Conservation (phyloP, 2,113 vertebrate species). For the Paraplagusia blochii region DNA sequence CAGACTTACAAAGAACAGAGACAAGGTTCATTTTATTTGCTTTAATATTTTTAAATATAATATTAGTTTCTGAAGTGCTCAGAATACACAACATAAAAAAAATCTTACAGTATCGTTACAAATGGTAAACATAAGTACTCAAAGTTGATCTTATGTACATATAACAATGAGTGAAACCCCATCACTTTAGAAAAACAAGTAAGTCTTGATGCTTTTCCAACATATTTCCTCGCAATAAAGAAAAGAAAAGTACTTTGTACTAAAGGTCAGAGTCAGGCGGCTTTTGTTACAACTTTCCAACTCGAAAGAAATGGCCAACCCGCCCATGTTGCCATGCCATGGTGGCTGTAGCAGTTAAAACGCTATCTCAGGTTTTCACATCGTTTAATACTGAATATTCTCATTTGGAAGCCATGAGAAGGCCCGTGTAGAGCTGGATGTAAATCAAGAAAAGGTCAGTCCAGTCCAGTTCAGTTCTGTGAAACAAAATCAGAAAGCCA, state of each 20-base stretch:
- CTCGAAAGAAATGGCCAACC: slow-evolving; percentile 72
- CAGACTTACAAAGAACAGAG: slow-evolving; percentile 48
- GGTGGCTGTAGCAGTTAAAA: slow-evolving; percentile 85
- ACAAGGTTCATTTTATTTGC: slow-evolving; percentile 73
- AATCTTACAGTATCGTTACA: slow-evolving; percentile 94
- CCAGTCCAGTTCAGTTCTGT: slow-evolving; percentile 63
- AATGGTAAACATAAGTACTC: slow-evolving; percentile 98
- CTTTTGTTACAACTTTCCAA: slow-evolving; percentile 76
- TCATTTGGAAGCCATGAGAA: slow-evolving; percentile 82
- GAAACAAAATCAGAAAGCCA: slow-evolving; percentile 64
- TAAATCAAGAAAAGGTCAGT: slow-evolving; percentile 82
- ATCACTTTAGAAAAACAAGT: slow-evolving; percentile 95
- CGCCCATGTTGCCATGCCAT: slow-evolving; percentile 66
- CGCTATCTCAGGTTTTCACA: slow-evolving; percentile 78
- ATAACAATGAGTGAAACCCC: slow-evolving; percentile 95
- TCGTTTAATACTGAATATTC: slow-evolving; percentile 91
- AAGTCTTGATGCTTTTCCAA: slow-evolving; percentile 88
- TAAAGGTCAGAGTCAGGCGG: slow-evolving; percentile 89
- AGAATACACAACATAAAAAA: slow-evolving; percentile 92
- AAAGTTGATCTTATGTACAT: slow-evolving; percentile 96
- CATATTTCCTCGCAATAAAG: slow-evolving; percentile 89
- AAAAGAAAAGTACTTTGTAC: slow-evolving; percentile 83
- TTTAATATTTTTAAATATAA: slow-evolving; percentile 97
- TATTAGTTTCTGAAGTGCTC: slow-evolving; percentile 85
- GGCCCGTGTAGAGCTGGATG: slow-evolving; percentile 95